Evolutionary conservation across 2,113 vertebrate genomes (phyloP), one percentile per base, ranked within the genome.

Genomic region (Carassius carassius): DNA sequence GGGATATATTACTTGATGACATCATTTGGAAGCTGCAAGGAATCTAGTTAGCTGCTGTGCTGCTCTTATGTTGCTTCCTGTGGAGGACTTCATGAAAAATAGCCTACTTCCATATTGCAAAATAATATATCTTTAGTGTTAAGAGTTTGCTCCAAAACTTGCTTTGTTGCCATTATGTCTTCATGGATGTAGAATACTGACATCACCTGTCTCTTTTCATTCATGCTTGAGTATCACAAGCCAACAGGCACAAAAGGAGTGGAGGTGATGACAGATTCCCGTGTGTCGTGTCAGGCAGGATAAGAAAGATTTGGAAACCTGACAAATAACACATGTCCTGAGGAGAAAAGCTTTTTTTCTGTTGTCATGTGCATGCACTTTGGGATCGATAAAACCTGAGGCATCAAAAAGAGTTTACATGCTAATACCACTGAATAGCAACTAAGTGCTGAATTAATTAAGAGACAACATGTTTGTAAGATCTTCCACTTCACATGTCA

Each of bases 271-370:
- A 90, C 72, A 78, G 79, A 90, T 86, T 81, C 84, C 29, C 13
- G 8, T 90, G 92, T 92, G 92, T 88, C 87, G 84, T 91, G 75
- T 70, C 76, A 63, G 84, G 89, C 92, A 94, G 90, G 90, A 93
- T 92, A 86, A 67, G 21, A 83, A 75, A 82, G 85, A 86, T 83
- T 88, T 92, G 91, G 90, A 87, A 19, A 47, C 65, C 67, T 75
- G 16, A 89, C 35, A 69, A 41, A 85, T 60, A 86, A 76, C 60
- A 69, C 84, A 83, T 35, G 7, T 69, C 47, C 10, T 16, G 17
- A 44, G 10, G 78, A 65, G 58, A 25, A 65, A 47, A 25, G 13
- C 8, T 12, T 54, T 47, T 81, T 60, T 81, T 60, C 44, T 44
- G n/a, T 65, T 32, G n/a, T 17, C 78, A 69, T 3, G 4, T 78